These are phyloP conservation scores for Danaus chrysippus DNA, from an alignment of 2,888 invertebrate species.

Conservation along the genomic window DNA sequence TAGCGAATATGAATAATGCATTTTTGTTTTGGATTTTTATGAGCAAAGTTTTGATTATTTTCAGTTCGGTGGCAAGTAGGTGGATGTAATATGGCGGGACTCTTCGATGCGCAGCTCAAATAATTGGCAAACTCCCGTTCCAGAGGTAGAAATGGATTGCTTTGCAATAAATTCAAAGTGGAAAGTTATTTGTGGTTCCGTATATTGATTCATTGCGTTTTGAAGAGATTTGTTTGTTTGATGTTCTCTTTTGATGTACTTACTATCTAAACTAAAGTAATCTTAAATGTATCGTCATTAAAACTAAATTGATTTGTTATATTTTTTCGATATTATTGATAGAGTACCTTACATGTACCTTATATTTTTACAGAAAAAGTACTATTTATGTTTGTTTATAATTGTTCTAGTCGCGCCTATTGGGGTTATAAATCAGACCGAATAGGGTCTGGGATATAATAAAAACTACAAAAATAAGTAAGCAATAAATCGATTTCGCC, in stretches of 20 bases:
- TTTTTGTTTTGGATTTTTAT: constrained; percentile 80
- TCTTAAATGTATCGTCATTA: not conserved
- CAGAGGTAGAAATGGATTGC: constrained; percentile 44
- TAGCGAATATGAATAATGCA: constrained; percentile 77
- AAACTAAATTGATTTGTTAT: not conserved
- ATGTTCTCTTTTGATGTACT: constrained; percentile 13
- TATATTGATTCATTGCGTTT: constrained; percentile 37
- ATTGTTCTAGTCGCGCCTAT: constrained; percentile 39
- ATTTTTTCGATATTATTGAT: constrained; percentile 11
- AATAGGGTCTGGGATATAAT: constrained; percentile 47
- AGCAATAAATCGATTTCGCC: constrained; percentile 53
- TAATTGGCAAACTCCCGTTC: constrained; percentile 54
- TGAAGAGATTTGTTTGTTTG: constrained; percentile 18
- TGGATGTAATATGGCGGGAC: constrained; percentile 53
- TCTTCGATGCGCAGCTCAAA: constrained; percentile 55
- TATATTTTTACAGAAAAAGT: constrained; percentile 15
- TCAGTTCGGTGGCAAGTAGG: constrained; percentile 71
- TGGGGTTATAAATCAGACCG: constrained; percentile 43
- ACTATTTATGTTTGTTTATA: constrained; percentile 31
- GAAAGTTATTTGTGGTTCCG: constrained; percentile 54
- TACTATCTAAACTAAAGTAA: not conserved
- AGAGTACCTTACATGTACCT: constrained; percentile 14
- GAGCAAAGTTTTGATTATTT: constrained; percentile 79
- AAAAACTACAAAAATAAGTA: constrained; percentile 57
- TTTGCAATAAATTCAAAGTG: constrained; percentile 46